A percentile compares a stretch with the other conserved stretches of the same genome.
phyloP scores from a whole-genome alignment of 2,888 invertebrate genomes.

The Meteorus colon region DNA sequence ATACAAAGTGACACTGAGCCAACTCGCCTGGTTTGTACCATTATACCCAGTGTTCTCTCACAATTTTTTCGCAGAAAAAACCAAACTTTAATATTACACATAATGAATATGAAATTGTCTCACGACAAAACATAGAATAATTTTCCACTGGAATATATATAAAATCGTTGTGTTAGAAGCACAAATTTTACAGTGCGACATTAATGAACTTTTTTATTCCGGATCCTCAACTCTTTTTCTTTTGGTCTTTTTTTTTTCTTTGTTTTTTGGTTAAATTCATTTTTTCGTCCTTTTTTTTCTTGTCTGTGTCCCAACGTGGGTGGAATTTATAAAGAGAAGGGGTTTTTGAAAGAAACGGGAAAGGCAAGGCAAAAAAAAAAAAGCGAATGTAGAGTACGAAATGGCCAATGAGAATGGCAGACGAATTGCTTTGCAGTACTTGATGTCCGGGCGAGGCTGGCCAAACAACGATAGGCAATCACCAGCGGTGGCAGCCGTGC shows the following conservation, averaged over 20 bases:
- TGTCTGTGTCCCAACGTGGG: not conserved
- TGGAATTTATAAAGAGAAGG: not conserved
- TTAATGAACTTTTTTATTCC: slow-evolving; percentile 11
- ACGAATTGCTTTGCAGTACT: slow-evolving; percentile 67
- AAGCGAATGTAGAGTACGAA: slow-evolving; percentile 4
- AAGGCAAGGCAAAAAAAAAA: slow-evolving; percentile 30
- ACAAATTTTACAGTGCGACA: not conserved
- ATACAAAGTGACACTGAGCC: slow-evolving; percentile 19
- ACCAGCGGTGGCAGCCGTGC: slow-evolving; percentile 61
- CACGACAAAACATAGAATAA: slow-evolving; percentile 4
- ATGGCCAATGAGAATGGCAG: slow-evolving; percentile 54
- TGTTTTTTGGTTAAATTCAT: slow-evolving; percentile 4
- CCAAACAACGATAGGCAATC: slow-evolving; percentile 71
- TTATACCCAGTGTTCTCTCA: slow-evolving; percentile 16
- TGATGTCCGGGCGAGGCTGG: slow-evolving; percentile 72
- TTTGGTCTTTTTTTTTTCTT: slow-evolving; percentile 14
- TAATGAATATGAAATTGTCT: slow-evolving; percentile 26
- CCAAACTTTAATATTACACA: slow-evolving; percentile 18
- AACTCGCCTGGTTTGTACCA: slow-evolving; percentile 32
- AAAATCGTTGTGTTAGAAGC: slow-evolving; percentile 19
- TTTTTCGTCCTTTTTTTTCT: not conserved
- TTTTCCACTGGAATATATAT: slow-evolving; percentile 17
- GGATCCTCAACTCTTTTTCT: not conserved
- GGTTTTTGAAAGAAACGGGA: not conserved
- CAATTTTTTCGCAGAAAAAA: not conserved